Evolutionary conservation across 1,140 invertebrate genomes (phyloP), one percentile per base, ranked within the genome.

Genomic region (Brachionus asplanchnoidis): DNA sequence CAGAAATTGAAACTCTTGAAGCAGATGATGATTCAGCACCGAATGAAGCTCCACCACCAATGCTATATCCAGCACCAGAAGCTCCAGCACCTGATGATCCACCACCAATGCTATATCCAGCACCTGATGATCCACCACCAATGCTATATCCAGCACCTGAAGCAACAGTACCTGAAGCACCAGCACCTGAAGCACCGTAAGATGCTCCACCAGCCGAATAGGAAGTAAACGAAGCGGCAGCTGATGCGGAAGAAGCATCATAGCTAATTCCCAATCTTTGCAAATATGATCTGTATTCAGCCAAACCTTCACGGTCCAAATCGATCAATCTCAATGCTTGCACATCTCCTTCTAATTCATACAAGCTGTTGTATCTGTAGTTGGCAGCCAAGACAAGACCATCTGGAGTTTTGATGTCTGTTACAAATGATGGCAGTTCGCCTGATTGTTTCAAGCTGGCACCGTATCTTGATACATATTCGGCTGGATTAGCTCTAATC

Each of bases 341-440:
- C 28, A 80, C 32, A 36, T 80, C 77, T 53, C 77, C 77, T 65
- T 80, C 77, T 14, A 80, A 65, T 65, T 80, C 77, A 17, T 80
- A 20, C n/a, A 80, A 56, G 9, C 36, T 80, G 77, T 80, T 80
- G 77, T 80, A 80, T 56, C 50, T 80, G 46, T 80, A 80, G 17
- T 80, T 65, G 46, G 80, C 80, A 53, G 80, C 80, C 20, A 68
- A 53, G 1, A 68, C 80, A 23, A 66, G 28, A 66, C 53, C 53
- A 26, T 83, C 53, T 66, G 80, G 53, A 14, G 53, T 83, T 2
- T 28, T 66, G 28, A 83, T 83, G n/a, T 83, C 80, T 32, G 26
- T 66, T 46, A 65, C 80, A 17, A 68, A 66, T 46, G 23, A 17
- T 28, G 80, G 60, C 12, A 83, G 32, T 46, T 65, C 53, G 17